Evolutionary conservation across 2,113 vertebrate genomes (phyloP).

Genomic region (Apistogramma diplotaenia): DNA sequence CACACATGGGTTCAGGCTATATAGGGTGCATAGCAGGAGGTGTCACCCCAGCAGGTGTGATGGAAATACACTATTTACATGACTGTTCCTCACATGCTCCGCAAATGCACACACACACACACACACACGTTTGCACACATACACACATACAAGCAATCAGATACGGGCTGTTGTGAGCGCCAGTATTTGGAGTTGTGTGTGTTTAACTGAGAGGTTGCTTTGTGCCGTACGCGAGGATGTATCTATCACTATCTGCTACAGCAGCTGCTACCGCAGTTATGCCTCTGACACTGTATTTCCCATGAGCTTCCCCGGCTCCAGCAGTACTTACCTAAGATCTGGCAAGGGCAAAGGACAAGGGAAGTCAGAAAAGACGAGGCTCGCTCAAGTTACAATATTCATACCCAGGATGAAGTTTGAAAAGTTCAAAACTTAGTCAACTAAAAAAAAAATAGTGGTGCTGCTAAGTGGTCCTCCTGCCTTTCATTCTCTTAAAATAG

Average conservation of each 20-base stretch:
- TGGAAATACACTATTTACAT: slow-evolving; percentile 21
- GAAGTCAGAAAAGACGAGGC: neutral
- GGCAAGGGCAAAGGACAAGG: neutral
- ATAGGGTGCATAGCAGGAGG: neutral
- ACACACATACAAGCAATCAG: neutral
- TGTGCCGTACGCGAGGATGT: neutral
- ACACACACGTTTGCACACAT: neutral
- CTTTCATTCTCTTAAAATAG: neutral
- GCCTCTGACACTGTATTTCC: slow-evolving; percentile 35
- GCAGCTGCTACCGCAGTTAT: slow-evolving; percentile 49
- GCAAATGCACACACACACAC: neutral
- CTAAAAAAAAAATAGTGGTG: neutral
- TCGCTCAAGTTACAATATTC: neutral
- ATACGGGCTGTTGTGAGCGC: neutral
- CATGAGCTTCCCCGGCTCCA: slow-evolving; percentile 22
- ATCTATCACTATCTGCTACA: slow-evolving; percentile 29
- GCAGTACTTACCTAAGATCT: neutral
- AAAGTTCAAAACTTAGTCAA: neutral
- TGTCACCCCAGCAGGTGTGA: slow-evolving; percentile 17
- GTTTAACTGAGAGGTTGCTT: neutral
- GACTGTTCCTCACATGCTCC: slow-evolving; percentile 10
- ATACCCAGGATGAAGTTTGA: neutral
- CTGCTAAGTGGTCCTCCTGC: neutral
- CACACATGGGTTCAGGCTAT: neutral
- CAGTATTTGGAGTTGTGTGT: neutral